Evolutionary conservation across 1,140 invertebrate species (phyloP), one percentile per base, ranked within the genome.

Genomic region (Macrocentrus cingulum): DNA sequence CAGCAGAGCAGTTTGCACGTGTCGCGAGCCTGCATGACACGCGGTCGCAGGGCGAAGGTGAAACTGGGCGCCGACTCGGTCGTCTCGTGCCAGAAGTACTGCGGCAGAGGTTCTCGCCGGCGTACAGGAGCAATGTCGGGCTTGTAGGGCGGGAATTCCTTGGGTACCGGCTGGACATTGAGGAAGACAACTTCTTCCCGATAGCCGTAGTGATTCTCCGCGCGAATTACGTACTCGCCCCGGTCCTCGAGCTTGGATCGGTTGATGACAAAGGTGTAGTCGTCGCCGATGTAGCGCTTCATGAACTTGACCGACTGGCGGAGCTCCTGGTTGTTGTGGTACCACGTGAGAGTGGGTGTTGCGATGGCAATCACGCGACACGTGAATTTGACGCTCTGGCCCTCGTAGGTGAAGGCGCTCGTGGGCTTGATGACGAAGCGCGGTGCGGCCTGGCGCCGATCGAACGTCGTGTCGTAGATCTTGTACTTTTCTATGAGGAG

Each of bases 301-400:
- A 99, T 99, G 79, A 95, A 97, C 80, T 99, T 99, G 19, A 98
- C 95, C 64, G 95, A 97, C 80, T 99, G 97, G 51, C 91, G 84
- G n/a, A 99, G 81, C 69, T 98, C 95, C 63, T 87, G 84, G 72
- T 94, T 94, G 77, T 96, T 95, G 63, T 93, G 89, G 62, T 88
- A 93, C 98, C 98, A 99, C 16, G 92, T 93, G 29, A 99, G 84
- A 7, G 95, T 96, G 2, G 97, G 93, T 16, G 94, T 86, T 16
- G 96, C 95, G 56, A 92, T 88, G 5, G 95, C 95, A 66, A 99
- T 94, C 59, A 99, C 91, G 63, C 95, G 88, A 76, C 96, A 99
- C 68, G 94, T 94, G 83, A 99, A 95, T 72, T 96, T 97, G 32
- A 95, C 95, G 65, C 91, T 95, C 74, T 99, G 94, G 16, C 97